These are phyloP conservation scores for Muntiacus muntjak DNA, from an alignment of 2,113 vertebrate species.

Conservation along the genomic window DNA sequence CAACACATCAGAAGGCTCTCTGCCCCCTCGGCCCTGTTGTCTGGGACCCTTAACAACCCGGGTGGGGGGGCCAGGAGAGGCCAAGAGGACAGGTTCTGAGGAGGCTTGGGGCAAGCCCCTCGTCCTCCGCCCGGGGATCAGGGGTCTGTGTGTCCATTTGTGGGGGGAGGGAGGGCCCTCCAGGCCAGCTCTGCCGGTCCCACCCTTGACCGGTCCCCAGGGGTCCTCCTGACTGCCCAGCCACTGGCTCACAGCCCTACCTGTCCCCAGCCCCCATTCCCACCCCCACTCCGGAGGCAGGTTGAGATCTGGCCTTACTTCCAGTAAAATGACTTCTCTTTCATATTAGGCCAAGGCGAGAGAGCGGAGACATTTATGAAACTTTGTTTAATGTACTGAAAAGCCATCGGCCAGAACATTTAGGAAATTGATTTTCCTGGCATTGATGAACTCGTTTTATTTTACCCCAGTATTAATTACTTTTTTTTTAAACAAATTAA, in stretches of 20 bases:
- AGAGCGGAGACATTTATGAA: slow-evolving; percentile 89
- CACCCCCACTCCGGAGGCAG: background rate
- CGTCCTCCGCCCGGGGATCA: background rate
- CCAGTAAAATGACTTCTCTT: slow-evolving; percentile 85
- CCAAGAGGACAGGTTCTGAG: background rate
- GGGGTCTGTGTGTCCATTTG: background rate
- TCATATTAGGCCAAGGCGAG: slow-evolving; percentile 86
- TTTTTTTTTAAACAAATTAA: slow-evolving; percentile 88
- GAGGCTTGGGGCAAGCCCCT: background rate
- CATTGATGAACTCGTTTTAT: slow-evolving; percentile 93
- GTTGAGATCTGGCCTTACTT: slow-evolving; percentile 78
- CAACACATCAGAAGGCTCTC: background rate
- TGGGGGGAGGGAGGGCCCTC: no score
- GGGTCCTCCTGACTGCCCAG: background rate
- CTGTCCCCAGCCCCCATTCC: background rate
- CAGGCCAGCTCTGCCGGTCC: no score
- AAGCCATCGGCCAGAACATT: slow-evolving; percentile 92
- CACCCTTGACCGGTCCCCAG: no score
- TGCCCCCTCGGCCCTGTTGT: slow-evolving; percentile 48
- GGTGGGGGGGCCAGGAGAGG: fast-evolving
- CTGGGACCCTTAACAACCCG: slow-evolving; percentile 54
- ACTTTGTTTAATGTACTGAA: slow-evolving; percentile 94
- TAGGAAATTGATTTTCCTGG: slow-evolving; percentile 93
- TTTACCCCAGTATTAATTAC: slow-evolving; percentile 91
- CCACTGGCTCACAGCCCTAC: background rate